phyloP scores from a whole-genome alignment of 1,140 invertebrate genomes.

The Bicyclus anynana region DNA sequence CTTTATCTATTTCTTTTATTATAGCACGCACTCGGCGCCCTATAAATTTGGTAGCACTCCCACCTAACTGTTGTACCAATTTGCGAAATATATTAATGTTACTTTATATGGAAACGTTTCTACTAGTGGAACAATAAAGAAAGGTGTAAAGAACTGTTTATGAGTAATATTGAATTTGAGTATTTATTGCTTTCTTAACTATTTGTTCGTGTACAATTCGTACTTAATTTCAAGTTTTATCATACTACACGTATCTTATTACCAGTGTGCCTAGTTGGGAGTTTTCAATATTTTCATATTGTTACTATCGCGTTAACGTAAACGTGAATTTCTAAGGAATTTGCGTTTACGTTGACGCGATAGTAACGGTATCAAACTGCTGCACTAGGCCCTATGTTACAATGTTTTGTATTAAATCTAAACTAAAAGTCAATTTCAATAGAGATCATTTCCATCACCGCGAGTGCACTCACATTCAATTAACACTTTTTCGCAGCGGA shows the following conservation, averaged over 20 bases:
- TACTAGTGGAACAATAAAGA: background rate
- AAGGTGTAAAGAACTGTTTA: background rate
- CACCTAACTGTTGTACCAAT: slow-evolving; percentile 62
- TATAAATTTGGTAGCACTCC: slow-evolving; percentile 62
- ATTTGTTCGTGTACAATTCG: no score
- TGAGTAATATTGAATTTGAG: no score
- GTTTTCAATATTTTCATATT: no score
- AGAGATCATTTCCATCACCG: slow-evolving; percentile 45
- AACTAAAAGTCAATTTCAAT: slow-evolving; percentile 21
- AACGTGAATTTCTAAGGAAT: no score
- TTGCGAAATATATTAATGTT: slow-evolving; percentile 19
- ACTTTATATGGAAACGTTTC: background rate
- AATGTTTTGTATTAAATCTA: background rate
- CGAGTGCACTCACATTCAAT: slow-evolving; percentile 52
- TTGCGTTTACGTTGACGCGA: no score
- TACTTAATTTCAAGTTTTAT: no score
- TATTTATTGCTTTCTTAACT: no score
- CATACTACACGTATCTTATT: no score
- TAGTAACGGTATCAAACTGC: no score
- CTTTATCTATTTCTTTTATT: slow-evolving; percentile 45
- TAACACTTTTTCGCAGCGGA: slow-evolving; percentile 67
- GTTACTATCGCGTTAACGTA: no score
- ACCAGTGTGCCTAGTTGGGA: no score
- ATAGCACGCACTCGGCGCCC: slow-evolving; percentile 64
- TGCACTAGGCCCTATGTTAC: background rate